These are phyloP conservation scores for Lucilia sericata DNA, from an alignment of 1,140 invertebrate genomes.

Conservation along the genomic window DNA sequence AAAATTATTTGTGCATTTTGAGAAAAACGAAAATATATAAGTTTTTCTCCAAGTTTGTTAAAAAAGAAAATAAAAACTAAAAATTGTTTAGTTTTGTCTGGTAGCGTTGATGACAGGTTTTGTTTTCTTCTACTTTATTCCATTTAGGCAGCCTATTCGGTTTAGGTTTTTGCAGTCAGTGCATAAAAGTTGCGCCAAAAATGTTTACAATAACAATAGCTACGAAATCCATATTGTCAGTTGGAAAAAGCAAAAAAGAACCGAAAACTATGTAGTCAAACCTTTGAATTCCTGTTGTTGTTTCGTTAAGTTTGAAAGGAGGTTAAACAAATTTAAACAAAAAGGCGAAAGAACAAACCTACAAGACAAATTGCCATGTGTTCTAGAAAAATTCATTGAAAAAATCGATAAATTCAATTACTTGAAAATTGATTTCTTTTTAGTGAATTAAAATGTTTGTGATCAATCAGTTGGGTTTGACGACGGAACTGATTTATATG, in stretches of 20 bases:
- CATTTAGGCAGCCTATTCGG: neutral
- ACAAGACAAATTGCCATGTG: neutral
- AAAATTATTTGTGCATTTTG: neutral
- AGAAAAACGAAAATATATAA: neutral
- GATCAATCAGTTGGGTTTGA: no score
- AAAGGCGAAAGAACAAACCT: neutral
- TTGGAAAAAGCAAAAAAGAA: slow-evolving; percentile 11
- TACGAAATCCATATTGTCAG: neutral
- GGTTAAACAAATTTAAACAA: neutral
- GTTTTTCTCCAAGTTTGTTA: neutral
- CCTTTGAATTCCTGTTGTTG: neutral
- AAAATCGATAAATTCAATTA: neutral
- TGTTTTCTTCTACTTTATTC: neutral
- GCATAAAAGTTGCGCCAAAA: slow-evolving; percentile 29
- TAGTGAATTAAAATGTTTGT: no score
- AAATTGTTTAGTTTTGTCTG: slow-evolving; percentile 4
- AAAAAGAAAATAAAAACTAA: neutral
- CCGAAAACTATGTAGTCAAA: neutral
- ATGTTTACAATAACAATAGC: neutral
- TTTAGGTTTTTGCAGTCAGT: neutral
- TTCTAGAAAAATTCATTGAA: neutral
- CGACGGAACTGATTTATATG: no score
- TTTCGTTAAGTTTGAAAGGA: neutral
- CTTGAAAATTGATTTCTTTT: no score
- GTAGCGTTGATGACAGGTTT: slow-evolving; percentile 33